Evolutionary conservation across 2,113 vertebrate genomes (phyloP).

Genomic region (Eonycteris spelaea): DNA sequence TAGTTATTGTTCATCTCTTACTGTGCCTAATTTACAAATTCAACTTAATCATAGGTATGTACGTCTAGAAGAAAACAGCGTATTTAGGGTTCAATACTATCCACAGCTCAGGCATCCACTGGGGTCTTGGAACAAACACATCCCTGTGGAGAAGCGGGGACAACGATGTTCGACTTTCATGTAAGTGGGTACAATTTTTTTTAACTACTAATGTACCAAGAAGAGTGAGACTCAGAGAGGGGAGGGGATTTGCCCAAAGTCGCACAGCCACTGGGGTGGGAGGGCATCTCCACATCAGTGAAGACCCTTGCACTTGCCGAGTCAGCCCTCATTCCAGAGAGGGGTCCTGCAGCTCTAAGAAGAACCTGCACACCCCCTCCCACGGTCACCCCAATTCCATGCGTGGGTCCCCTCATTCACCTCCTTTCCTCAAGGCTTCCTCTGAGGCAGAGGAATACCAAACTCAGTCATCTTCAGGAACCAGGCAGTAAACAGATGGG

Average conservation of each 20-base stretch:
- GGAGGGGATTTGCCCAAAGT: neutral
- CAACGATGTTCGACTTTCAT: neutral
- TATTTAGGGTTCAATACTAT: neutral
- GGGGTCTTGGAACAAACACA: neutral
- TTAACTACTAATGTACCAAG: too few relatives aligned
- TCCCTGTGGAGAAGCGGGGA: neutral
- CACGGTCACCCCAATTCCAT: fast-evolving
- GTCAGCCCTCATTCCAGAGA: neutral
- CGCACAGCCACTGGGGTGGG: neutral
- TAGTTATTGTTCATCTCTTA: neutral
- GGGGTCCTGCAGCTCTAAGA: neutral
- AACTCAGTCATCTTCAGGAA: neutral
- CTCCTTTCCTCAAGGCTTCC: neutral
- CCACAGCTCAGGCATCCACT: neutral
- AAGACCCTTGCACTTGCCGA: fast-evolving
- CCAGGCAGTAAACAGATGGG: neutral
- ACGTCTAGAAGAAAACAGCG: neutral
- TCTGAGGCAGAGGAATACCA: neutral
- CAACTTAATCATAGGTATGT: neutral
- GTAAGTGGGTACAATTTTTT: neutral
- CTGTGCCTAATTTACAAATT: neutral
- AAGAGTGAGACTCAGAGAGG: neutral
- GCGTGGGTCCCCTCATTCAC: fast-evolving
- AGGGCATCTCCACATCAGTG: neutral
- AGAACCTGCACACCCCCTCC: neutral